phyloP scores from a whole-genome alignment of 2,797 vertebrate species.

The Chelonia mydas region DNA sequence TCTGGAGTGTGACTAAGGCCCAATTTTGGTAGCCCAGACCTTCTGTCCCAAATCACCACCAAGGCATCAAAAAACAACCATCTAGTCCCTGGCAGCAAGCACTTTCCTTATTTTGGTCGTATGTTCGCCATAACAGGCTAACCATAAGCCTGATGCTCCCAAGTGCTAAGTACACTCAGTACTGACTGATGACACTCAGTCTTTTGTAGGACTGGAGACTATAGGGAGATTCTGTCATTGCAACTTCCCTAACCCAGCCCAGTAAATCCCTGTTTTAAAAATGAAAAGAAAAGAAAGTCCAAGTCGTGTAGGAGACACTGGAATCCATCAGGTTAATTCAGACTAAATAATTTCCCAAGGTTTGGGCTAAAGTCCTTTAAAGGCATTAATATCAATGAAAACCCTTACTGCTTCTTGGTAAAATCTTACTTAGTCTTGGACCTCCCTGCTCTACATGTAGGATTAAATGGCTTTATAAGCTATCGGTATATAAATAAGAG shows the following conservation, averaged over 20 bases:
- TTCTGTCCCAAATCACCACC: neutral
- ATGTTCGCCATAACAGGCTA: neutral
- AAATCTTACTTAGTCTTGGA: conserved; percentile 21
- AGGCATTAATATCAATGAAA: neutral
- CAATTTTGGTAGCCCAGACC: neutral
- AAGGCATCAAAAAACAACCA: neutral
- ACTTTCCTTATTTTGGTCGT: neutral
- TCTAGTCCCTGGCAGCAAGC: neutral
- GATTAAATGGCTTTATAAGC: conserved; percentile 39
- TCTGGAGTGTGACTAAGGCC: neutral
- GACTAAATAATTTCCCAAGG: conserved; percentile 40
- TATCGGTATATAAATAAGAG: conserved; percentile 2
- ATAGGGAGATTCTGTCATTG: neutral
- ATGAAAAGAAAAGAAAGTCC: neutral
- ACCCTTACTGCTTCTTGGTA: neutral
- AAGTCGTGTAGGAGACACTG: neutral
- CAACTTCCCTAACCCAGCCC: conserved; percentile 14
- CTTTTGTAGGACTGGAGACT: neutral
- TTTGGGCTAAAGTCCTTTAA: conserved; percentile 25
- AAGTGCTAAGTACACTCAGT: neutral
- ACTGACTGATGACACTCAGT: neutral
- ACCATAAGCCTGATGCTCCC: neutral
- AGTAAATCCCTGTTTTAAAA: neutral
- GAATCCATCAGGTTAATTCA: conserved; percentile 10
- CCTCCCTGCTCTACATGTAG: neutral